These are phyloP conservation scores for Isichthys henryi DNA, from an alignment of 2,113 vertebrate species.

Conservation along the genomic window DNA sequence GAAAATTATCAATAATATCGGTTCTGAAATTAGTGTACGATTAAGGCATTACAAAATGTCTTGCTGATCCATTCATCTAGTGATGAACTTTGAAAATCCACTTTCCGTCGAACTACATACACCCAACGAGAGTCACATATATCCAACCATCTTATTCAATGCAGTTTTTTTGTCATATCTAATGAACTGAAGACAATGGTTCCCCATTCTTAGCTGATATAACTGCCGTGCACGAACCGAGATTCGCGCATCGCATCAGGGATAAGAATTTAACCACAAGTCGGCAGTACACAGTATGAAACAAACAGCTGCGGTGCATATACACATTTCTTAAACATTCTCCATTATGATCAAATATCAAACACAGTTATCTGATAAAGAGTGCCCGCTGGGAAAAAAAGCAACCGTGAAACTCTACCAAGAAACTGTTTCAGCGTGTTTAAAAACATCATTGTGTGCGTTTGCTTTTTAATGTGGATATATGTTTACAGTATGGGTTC, in stretches of 20 bases:
- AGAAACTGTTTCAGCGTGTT: neutral
- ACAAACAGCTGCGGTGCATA: neutral
- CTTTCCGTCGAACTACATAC: neutral
- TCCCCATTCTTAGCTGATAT: neutral
- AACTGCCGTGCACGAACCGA: neutral
- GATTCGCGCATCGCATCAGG: neutral
- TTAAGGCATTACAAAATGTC: slow-evolving; percentile 57
- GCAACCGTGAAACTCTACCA: neutral
- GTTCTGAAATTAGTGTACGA: slow-evolving; percentile 27
- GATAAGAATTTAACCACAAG: neutral
- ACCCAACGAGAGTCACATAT: neutral
- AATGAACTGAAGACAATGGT: neutral
- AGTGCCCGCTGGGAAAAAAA: neutral
- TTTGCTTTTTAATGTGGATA: neutral
- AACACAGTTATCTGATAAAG: neutral
- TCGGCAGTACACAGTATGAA: neutral
- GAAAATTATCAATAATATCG: slow-evolving; percentile 32
- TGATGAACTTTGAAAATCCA: neutral
- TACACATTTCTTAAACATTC: slow-evolving; percentile 3
- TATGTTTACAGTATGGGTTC: neutral
- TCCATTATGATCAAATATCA: neutral
- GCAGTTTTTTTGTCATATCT: neutral
- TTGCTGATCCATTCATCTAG: slow-evolving; percentile 38
- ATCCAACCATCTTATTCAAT: neutral
- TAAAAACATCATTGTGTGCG: neutral